phyloP scores from a whole-genome alignment of 2,797 vertebrate species.

The Malacoraja senta region DNA sequence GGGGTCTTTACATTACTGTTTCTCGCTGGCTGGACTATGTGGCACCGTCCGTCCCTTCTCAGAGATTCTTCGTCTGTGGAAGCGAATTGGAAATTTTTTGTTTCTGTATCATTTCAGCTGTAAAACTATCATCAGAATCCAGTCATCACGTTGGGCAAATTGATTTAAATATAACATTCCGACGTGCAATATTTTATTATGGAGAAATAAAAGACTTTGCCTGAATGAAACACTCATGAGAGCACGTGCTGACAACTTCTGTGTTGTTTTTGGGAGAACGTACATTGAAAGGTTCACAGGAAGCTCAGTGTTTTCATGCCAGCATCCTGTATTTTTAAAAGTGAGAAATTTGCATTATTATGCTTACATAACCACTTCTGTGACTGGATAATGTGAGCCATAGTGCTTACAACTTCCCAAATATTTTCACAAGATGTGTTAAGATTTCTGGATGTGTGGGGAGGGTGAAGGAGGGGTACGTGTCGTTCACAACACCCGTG shows the following conservation, averaged over 20 bases:
- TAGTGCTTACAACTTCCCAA: slow-evolving; percentile 28
- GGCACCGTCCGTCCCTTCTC: background rate
- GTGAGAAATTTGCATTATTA: slow-evolving; percentile 57
- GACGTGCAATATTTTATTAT: slow-evolving; percentile 9
- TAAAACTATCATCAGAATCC: slow-evolving; percentile 31
- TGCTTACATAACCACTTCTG: slow-evolving; percentile 62
- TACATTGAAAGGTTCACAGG: slow-evolving; percentile 75
- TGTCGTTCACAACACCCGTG: background rate
- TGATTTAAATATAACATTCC: slow-evolving; percentile 17
- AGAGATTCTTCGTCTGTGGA: background rate
- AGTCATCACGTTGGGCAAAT: slow-evolving; percentile 7
- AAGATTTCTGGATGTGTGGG: background rate
- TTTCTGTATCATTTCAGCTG: slow-evolving; percentile 7
- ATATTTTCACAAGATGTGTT: slow-evolving; percentile 26
- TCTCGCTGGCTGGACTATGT: background rate
- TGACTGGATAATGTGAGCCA: slow-evolving; percentile 47
- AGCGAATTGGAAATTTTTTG: background rate
- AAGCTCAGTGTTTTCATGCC: slow-evolving; percentile 71
- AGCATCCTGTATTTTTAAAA: slow-evolving; percentile 69
- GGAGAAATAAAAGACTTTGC: slow-evolving; percentile 20
- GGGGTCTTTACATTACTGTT: background rate
- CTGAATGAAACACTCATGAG: slow-evolving; percentile 54
- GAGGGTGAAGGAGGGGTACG: background rate
- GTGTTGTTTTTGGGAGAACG: slow-evolving; percentile 87
- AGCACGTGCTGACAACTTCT: slow-evolving; percentile 75